Base-by-base conservation (phyloP, 2,888 invertebrate genomes). In the Strigamia crassipes region DNA sequence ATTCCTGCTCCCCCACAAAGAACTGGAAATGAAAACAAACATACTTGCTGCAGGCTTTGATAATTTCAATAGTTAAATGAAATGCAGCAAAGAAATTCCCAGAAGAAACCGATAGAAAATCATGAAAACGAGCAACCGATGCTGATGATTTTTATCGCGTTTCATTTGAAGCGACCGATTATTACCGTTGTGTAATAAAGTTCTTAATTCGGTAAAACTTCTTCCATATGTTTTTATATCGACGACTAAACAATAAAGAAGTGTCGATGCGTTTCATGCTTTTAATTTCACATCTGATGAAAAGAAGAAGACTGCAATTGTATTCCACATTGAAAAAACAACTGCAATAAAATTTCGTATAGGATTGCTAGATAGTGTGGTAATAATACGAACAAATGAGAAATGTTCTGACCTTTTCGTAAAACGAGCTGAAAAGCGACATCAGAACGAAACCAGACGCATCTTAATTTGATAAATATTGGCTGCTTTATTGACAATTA, bases 391-490 rank as follows among this genome's bases (percentile, higher is more conserved):
- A 27, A 27, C 27, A 27, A 27, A 27, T n/a, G 56, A 56, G n/a
- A 46, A 56, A 56, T 56, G 56, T 56, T 1, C n/a, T 56, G 56
- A 56, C 56, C 56, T 18, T 56, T n/a, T 56, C n/a, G 56, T 56
- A 8, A 18, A 56, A 56, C 56, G 56, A 56, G 56, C 18, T 56
- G 18, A 15, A 56, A 56, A 56, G 18, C 56, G 56, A 56, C 56
- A 56, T 18, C 56, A 18, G 56, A 56, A 56, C 18, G 56, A 56
- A 56, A 56, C 56, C 56, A 56, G 18, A 21, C 56, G 56, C 18
- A 56, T 56, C 56, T 56, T 56, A 56, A 56, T 56, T 56, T 56
- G 56, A 56, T 18, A 56, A 56, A 56, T 18, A 56, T 56, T 18
- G 56, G 56, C 56, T 56, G 56, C 56, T 56, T 56, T 56, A 56